These are phyloP conservation scores for Psittacula derbiana DNA, from an alignment of 2,797 vertebrate genomes.

Conservation along the genomic window DNA sequence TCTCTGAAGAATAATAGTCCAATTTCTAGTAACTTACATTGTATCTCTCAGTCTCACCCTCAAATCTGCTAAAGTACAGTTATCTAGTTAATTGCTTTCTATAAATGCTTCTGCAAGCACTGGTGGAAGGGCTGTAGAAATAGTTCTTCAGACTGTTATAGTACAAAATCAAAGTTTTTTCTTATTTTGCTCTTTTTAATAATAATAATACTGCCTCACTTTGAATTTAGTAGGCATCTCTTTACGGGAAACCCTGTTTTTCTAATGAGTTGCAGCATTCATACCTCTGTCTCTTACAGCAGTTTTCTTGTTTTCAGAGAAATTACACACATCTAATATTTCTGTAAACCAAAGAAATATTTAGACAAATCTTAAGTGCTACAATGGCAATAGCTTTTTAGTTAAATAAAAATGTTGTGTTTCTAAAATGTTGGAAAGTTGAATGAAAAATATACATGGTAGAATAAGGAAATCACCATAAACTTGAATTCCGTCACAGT, in stretches of 20 bases:
- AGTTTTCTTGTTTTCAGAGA: not conserved
- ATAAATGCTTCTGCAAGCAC: not conserved
- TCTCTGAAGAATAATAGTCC: not conserved
- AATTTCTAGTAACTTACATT: not conserved
- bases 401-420: not conserved
- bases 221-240: not conserved
- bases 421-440: not conserved
- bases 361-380: not conserved
- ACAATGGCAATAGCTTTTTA: not conserved
- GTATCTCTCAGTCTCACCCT: not conserved
- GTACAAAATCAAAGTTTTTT: not conserved
- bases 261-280: not conserved
- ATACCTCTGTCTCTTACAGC: not conserved
- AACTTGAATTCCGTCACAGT: not conserved
- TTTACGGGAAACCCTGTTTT: not conserved
- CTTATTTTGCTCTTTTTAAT: not conserved
- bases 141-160: not conserved
- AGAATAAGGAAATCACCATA: not conserved
- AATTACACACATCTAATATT: not conserved
- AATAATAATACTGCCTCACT: not conserved
- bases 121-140: not conserved
- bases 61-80: not conserved
- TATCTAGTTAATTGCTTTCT: not conserved
- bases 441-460: not conserved
- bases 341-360: not conserved